phyloP scores from a whole-genome alignment of 2,113 vertebrate genomes.

The Poicephalus meyeri region DNA sequence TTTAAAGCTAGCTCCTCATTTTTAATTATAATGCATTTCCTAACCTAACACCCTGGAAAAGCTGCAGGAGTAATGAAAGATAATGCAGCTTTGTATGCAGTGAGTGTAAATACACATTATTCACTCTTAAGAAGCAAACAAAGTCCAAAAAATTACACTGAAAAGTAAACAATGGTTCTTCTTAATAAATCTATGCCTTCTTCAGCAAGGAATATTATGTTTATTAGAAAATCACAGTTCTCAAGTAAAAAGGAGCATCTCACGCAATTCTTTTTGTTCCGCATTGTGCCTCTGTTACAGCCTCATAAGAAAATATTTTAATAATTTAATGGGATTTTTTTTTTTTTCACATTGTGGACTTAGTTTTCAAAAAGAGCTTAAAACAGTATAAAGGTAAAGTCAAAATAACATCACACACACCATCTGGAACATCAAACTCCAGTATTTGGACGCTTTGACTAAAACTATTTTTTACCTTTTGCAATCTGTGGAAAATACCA shows the following conservation, averaged over 20 bases:
- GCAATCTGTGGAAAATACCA: slow-evolving; percentile 21
- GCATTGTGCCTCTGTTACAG: background rate
- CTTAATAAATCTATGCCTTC: background rate
- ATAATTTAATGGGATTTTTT: background rate
- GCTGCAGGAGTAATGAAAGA: slow-evolving; percentile 15
- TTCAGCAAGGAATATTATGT: background rate
- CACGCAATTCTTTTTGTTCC: background rate
- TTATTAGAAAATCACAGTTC: slow-evolving; percentile 25
- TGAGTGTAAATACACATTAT: slow-evolving; percentile 7
- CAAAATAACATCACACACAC: background rate
- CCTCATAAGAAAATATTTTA: slow-evolving; percentile 9
- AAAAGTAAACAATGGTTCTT: slow-evolving; percentile 20
- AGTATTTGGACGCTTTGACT: slow-evolving; percentile 17
- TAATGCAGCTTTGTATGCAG: background rate
- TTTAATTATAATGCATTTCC: slow-evolving; percentile 64
- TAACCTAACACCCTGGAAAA: slow-evolving; percentile 7
- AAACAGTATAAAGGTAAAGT: background rate
- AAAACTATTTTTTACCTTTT: slow-evolving; percentile 36
- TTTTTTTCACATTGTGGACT: background rate
- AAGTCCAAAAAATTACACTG: slow-evolving; percentile 14
- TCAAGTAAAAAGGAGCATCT: background rate
- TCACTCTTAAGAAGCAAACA: slow-evolving; percentile 19
- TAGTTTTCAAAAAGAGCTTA: background rate
- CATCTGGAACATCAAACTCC: slow-evolving; percentile 24
- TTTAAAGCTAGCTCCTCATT: slow-evolving; percentile 30